Base-by-base conservation (phyloP, 2,888 invertebrate species). In the Vannuccia rotundouncinata region DNA sequence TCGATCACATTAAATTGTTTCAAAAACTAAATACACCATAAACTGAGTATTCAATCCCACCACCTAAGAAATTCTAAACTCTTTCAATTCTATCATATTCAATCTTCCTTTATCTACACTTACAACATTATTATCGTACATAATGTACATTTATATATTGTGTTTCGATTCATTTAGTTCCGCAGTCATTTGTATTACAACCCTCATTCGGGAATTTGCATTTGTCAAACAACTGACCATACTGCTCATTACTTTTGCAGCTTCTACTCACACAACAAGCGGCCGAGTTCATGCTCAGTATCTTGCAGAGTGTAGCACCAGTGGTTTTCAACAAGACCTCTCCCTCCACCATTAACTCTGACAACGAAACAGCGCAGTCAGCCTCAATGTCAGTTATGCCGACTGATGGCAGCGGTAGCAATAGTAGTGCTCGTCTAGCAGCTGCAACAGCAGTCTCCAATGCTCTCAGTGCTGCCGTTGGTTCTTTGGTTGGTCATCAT, bases 271-370 rank as follows among this genome's bases (percentile, higher is more conserved):
- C 66, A 17, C 66, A 66, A 66, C 66, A 66, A 66, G 66, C 66
- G 10, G 66, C 66, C 22, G 66, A 66, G 22, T 22, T 22, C 66
- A 66, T 66, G 66, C 66, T 66, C 17, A 66, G 66, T 27, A 66
- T 66, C 66, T 27, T 66, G 66, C 66, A 66, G 66, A 66, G 66
- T 66, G 66, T 66, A 2, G 66, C 66, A 17, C 66, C 66, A 22
- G 66, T 66, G 22, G 66, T 66, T 2, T 66, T 66, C 66, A 66
- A 66, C 66, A 45, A 45, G 45, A 17, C 45, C 10, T 22, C 66
- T 22, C 13, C 22, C 66, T 66, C 66, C 22, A 5, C 66, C 22
- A 22, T 5, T 22, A 27, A 66, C 66, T 45, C 45, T 17, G 5
- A 5, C 45, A 45, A 17, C 17, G 45, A 45, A 5, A 45, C 45